Base-by-base conservation (phyloP, 2,113 vertebrate species). In the Galemys pyrenaicus region DNA sequence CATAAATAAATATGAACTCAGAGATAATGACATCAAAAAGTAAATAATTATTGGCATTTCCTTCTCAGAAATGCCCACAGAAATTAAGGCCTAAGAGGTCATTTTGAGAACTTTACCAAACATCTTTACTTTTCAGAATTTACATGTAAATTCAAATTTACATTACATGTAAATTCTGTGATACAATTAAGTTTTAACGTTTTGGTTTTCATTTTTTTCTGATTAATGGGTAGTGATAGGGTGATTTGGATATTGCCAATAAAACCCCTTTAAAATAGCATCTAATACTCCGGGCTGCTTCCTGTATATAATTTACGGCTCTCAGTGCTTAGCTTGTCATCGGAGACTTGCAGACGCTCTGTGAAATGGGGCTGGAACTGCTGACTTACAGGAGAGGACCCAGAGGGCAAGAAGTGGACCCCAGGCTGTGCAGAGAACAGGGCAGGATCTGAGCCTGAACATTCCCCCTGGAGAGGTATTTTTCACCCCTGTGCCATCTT, bases 31-130 rank as follows among this genome's bases (percentile, higher is more conserved):
- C 35, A 79, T 93, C 30, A 96, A 71, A 79, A 70, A 93, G 89
- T 97, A 92, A 97, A 89, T 89, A 94, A 97, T 97, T 94, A 96
- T 60, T 95, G 73, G 93, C 92, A 97, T 97, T 98, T 95, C 86
- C 98, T 98, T 97, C 91, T 97, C 85, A 95, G 92, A 97, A 97
- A 75, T 94, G n/a, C 64, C 94, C 73, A 75, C 96, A 41, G 93
- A 97, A 92, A 89, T 77, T 83, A 87, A 96, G 62, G 58, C 95
- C 67, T 11, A 92, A 95, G 92, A 88, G 87, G 79, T 95, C 84
- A 85, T 89, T 77, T 87, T 35, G 92, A 96, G 73, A 96, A 75
- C 60, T 89, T 91, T 28, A 94, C 30, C 22, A 46, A 92, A 49
- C 30, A 41, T 37, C 73, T 89, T 95, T 60, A 68, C 26, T 96